Evolutionary conservation across 2,888 invertebrate species (phyloP).

Genomic region (Tenthredo mesomela): DNA sequence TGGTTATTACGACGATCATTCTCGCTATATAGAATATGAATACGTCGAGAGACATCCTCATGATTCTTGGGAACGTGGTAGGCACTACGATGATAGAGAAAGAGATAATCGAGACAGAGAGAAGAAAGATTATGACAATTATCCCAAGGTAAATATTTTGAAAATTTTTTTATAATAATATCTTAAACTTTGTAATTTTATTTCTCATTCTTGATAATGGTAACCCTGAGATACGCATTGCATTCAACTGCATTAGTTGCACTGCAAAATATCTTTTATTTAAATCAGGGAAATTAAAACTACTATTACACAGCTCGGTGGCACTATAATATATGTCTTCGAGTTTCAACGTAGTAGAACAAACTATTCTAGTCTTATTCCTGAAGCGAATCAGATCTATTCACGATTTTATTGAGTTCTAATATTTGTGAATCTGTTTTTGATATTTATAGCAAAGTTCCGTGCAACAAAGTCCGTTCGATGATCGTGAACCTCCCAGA

Average conservation of each 20-base stretch:
- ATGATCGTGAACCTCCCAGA: slow-evolving; percentile 63
- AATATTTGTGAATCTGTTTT: not conserved
- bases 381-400: not conserved
- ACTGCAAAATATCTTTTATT: slow-evolving; percentile 25
- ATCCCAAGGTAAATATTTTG: slow-evolving; percentile 69
- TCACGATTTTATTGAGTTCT: not conserved
- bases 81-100: slow-evolving; percentile 72
- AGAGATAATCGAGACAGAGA: slow-evolving; percentile 64
- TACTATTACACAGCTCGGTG: slow-evolving; percentile 51
- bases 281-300: slow-evolving; percentile 37
- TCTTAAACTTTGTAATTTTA: not conserved
- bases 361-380: not conserved
- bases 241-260: slow-evolving; percentile 14
- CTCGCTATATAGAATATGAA: slow-evolving; percentile 73
- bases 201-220: not conserved
- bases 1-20: slow-evolving; percentile 65
- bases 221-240: slow-evolving; percentile 39
- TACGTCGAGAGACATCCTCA: slow-evolving; percentile 74
- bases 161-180: not conserved
- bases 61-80: slow-evolving; percentile 72
- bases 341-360: slow-evolving; percentile 52
- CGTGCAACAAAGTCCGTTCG: slow-evolving; percentile 67
- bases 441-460: slow-evolving; percentile 48
- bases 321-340: slow-evolving; percentile 15
- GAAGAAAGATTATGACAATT: slow-evolving; percentile 76